Percentiles rank a stretch among this genome's conserved stretches.
These are phyloP conservation scores for Brachypterus glaber DNA, from an alignment of 2,888 invertebrate genomes.

Conservation along the genomic window DNA sequence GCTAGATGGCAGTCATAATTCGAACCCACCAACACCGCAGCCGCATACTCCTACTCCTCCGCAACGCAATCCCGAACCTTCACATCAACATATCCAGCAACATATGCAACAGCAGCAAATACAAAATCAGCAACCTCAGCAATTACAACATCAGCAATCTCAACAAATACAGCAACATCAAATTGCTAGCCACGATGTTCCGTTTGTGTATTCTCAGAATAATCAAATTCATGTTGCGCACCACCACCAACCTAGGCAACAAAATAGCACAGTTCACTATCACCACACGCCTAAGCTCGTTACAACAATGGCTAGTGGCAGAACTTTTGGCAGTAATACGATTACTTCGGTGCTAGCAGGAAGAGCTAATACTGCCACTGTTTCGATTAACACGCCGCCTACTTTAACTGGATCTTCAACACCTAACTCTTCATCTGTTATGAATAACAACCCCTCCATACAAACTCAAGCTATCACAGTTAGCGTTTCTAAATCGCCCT, in stretches of 20 bases:
- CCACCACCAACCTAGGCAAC: neutral
- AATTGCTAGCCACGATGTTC: too few species aligned
- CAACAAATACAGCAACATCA: conserved; percentile 1
- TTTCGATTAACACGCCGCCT: conserved; percentile 58
- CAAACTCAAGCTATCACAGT: conserved; percentile 32
- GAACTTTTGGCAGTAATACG: conserved; percentile 70
- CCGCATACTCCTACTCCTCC: conserved; percentile 35
- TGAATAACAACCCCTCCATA: conserved; percentile 13
- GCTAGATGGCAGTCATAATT: conserved; percentile 50
- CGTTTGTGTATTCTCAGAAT: too few species aligned
- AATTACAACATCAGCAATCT: neutral
- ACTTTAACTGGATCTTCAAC: conserved; percentile 34
- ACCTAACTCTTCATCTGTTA: conserved; percentile 34
- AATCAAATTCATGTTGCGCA: too few species aligned
- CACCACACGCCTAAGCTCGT: conserved; percentile 38
- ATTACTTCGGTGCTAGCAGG: conserved; percentile 73
- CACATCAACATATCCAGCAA: neutral
- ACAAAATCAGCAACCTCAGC: conserved; percentile 2
- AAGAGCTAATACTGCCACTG: conserved; percentile 64
- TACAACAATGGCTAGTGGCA: conserved; percentile 61
- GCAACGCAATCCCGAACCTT: neutral
- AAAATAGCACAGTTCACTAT: conserved; percentile 13
- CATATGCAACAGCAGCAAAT: neutral
- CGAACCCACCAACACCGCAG: conserved; percentile 43
- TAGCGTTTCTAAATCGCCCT: conserved; percentile 50